Evolutionary conservation across 2,888 invertebrate species (phyloP).

Genomic region (Anagyrus pseudococci): DNA sequence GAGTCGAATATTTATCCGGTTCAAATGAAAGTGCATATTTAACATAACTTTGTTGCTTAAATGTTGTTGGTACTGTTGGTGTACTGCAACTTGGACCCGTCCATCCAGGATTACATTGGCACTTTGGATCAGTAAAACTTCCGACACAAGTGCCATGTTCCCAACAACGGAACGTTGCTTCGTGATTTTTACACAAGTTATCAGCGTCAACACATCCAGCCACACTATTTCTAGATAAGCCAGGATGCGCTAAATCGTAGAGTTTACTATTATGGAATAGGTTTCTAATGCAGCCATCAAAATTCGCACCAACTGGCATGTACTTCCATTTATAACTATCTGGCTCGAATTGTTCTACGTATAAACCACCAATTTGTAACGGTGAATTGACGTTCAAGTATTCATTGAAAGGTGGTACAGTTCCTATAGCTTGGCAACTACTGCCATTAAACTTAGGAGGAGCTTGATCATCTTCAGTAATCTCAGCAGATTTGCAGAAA

Average conservation of each 20-base stretch:
- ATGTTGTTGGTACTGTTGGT: conserved; percentile 88
- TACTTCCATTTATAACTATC: conserved; percentile 90
- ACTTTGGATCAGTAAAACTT: conserved; percentile 85
- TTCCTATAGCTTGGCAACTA: conserved; percentile 87
- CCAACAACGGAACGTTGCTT: conserved; percentile 85
- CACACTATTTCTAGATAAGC: conserved; percentile 82
- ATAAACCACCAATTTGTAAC: conserved; percentile 92
- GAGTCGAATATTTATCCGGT: conserved; percentile 89
- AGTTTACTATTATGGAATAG: conserved; percentile 94
- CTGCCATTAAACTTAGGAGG: conserved; percentile 88
- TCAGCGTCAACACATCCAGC: conserved; percentile 94
- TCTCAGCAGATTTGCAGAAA: conserved; percentile 87
- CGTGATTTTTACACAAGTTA: conserved; percentile 87
- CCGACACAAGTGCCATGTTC: conserved; percentile 95
- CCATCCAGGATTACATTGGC: conserved; percentile 96
- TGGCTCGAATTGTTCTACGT: conserved; percentile 88
- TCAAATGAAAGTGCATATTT: conserved; percentile 95
- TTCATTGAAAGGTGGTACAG: conserved; percentile 93
- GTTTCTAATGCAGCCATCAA: conserved; percentile 96
- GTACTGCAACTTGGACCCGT: conserved; percentile 88
- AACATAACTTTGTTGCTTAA: conserved; percentile 94
- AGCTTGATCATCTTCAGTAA: conserved; percentile 89
- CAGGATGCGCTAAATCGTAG: conserved; percentile 94
- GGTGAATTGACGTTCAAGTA: conserved; percentile 96
- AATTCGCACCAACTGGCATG: conserved; percentile 87